Conservation (phyloP, 2,888 invertebrate species). For the Lymantria dispar region DNA sequence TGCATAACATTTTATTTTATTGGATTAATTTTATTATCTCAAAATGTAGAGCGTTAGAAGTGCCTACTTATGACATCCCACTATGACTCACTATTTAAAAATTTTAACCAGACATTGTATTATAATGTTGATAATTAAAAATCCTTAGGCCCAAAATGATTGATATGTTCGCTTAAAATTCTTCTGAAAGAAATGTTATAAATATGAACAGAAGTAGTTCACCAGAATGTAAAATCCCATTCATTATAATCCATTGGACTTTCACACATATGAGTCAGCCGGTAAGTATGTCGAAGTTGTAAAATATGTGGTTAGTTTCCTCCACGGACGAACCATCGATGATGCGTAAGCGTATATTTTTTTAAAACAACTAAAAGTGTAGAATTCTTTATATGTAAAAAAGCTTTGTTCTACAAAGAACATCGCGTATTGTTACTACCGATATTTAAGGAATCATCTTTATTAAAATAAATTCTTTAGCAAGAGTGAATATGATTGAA, state of each 20-base stretch:
- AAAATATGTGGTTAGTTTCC: conserved; percentile 55
- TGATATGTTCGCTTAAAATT: conserved; percentile 2
- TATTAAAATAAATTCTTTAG: too few relatives aligned
- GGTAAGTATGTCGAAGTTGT: conserved; percentile 59
- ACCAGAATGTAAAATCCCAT: conserved; percentile 14
- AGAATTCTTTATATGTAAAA: background rate
- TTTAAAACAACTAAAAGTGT: background rate
- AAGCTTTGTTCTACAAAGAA: too few relatives aligned
- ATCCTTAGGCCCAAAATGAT: conserved; percentile 11
- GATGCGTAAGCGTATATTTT: conserved; percentile 10
- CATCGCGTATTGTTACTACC: too few relatives aligned
- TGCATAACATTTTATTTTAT: too few relatives aligned
- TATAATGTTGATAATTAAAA: conserved; percentile 14
- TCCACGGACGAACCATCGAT: conserved; percentile 22
- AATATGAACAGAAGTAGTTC: conserved; percentile 4
- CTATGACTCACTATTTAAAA: conserved; percentile 27
- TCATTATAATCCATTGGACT: conserved; percentile 48
- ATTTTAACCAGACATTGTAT: conserved; percentile 11
- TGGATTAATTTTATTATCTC: too few relatives aligned
- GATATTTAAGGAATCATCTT: too few relatives aligned
- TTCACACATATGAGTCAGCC: conserved; percentile 64
- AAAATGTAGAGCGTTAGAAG: background rate
- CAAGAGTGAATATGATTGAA: too few relatives aligned
- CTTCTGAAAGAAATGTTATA: background rate
- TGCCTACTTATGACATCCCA: too few relatives aligned